Conservation (phyloP, 2,113 vertebrate species). For the Brachypteracias leptosomus region DNA sequence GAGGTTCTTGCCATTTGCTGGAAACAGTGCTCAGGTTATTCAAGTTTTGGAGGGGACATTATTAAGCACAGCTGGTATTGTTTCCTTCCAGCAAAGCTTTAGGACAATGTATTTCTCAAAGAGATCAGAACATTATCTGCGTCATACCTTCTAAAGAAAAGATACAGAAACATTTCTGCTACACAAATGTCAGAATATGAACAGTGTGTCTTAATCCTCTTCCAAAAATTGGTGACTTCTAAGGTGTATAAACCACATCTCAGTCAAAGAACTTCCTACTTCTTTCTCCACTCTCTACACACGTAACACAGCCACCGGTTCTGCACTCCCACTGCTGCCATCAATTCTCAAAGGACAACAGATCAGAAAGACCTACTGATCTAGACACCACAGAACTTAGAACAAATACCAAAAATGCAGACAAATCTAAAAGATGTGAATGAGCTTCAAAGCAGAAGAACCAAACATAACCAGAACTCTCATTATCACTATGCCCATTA, state of each 20-base stretch:
- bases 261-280: not conserved
- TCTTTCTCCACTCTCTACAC: not conserved
- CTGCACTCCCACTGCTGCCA: not conserved
- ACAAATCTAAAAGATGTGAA: not conserved
- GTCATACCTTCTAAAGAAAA: not conserved
- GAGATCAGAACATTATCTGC: not conserved
- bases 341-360: not conserved
- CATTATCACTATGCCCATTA: not conserved
- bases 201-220: not conserved
- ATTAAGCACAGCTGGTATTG: slow-evolving; percentile 25
- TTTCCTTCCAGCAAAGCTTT: slow-evolving; percentile 18
- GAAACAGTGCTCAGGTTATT: slow-evolving; percentile 46
- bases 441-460: not conserved
- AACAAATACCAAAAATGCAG: not conserved
- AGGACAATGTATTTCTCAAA: slow-evolving; percentile 23
- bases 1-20: slow-evolving; percentile 42
- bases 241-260: not conserved
- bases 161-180: slow-evolving; percentile 9
- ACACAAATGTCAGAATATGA: not conserved
- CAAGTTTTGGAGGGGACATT: not conserved
- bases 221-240: not conserved
- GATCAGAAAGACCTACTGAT: not conserved
- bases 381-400: not conserved
- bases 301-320: not conserved
- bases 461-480: not conserved